These are phyloP conservation scores for Tiliacea aurago DNA, from an alignment of 2,888 invertebrate species.

Conservation along the genomic window DNA sequence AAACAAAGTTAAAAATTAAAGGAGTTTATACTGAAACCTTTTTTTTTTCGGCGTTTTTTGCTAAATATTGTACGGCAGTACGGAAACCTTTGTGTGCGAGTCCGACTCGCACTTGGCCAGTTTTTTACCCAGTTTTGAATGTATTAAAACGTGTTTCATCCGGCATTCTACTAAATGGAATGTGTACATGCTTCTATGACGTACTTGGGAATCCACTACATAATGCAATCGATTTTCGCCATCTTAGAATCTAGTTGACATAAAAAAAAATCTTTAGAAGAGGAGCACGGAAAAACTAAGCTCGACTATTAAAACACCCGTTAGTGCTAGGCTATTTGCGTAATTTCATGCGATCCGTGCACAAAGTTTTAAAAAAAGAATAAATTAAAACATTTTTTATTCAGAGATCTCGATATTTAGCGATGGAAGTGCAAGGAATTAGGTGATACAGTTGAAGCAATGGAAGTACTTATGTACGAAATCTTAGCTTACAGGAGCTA, in stretches of 20 bases:
- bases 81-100: too few relatives aligned
- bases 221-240: constrained; percentile 1
- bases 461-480: not conserved
- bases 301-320: not conserved
- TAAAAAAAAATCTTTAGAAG: not conserved
- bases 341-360: not conserved
- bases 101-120: too few relatives aligned
- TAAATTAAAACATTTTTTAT: not conserved
- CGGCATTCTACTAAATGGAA: constrained; percentile 23
- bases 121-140: not conserved
- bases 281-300: not conserved
- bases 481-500: not conserved
- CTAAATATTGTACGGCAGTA: too few relatives aligned
- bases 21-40: too few relatives aligned
- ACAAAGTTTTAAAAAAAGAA: not conserved
- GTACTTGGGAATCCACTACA: constrained; percentile 10
- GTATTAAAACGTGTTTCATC: constrained; percentile 10
- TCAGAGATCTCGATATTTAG: not conserved
- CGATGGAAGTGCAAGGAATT: too few relatives aligned
- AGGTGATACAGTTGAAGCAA: not conserved
- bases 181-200: constrained; percentile 26
- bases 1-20: too few relatives aligned
- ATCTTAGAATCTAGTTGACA: not conserved
- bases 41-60: too few relatives aligned
- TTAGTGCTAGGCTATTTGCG: not conserved